Evolutionary conservation across 2,113 vertebrate species (phyloP).

Genomic region (Hoplias malabaricus): DNA sequence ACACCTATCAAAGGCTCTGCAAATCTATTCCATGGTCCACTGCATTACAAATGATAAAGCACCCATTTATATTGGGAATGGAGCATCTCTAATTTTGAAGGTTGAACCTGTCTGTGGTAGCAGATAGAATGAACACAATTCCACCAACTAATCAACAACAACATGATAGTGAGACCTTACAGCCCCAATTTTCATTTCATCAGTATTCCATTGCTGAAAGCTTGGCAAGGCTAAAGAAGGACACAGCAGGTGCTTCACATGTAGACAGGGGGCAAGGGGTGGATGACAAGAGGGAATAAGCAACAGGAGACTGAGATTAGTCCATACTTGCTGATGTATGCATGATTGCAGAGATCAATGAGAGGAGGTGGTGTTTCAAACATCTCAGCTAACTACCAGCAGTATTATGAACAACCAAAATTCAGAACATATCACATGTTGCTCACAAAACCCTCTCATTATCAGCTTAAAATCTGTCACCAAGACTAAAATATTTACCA

Average conservation of each 20-base stretch:
- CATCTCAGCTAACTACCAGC: neutral
- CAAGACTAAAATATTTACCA: neutral
- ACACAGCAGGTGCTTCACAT: neutral
- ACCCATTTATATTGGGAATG: neutral
- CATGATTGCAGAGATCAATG: constrained; percentile 27
- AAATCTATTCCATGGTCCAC: neutral
- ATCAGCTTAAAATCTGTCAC: neutral
- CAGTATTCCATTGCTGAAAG: neutral
- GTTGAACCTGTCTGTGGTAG: too few species aligned
- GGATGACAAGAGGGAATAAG: neutral
- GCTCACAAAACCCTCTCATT: neutral
- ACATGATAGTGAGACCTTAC: too few species aligned
- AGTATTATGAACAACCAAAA: neutral
- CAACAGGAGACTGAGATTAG: constrained; percentile 26
- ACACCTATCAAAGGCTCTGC: neutral
- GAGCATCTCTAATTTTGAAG: neutral
- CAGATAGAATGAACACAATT: too few species aligned
- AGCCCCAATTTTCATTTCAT: neutral
- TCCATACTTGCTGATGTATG: constrained; percentile 10
- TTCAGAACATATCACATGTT: neutral
- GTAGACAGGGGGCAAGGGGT: constrained; percentile 1
- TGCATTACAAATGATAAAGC: constrained; percentile 2
- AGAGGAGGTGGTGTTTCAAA: constrained; percentile 11
- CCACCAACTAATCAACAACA: neutral
- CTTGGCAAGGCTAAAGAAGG: constrained; percentile 12